Evolutionary conservation across 2,113 vertebrate genomes (phyloP), one percentile per base, ranked within the genome.

Genomic region (Cryptotis parvus): DNA sequence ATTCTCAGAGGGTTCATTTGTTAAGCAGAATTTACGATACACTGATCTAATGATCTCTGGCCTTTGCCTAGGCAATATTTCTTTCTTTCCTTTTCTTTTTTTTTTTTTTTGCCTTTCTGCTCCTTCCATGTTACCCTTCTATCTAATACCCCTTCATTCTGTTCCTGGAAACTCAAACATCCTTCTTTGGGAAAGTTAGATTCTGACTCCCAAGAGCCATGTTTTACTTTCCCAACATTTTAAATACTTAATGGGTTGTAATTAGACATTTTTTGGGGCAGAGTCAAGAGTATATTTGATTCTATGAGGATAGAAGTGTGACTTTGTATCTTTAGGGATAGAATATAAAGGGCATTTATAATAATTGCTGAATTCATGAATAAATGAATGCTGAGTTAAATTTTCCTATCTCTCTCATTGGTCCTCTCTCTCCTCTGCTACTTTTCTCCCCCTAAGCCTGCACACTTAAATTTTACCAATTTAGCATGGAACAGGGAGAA

Each of bases 401-500:
- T 37, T 86, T 84, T 49, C 41, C 26, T 72, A 6, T 37, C 22
- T 72, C 7, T 39, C 37, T 45, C 31, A 10, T n/a, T 37, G 31
- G 43, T 55, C 37, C 24, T 76, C n/a, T 41, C 9, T 33, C 20
- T 16, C 2, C 31, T 55, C 80, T 68, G 61, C 37, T 61, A 18
- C 27, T 55, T 63, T 2, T 26, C 41, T 12, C 41, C 15, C 41
- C 39, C 66, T 3, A 37, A 15, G 0, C 0, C 1, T 8, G 77
- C 39, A 74, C 9, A 0, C 39, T 82, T 49, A 33, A 16, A 69
- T 18, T 89, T 92, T 39, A 6, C 16, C 5, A 20, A 0, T 72
- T 88, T 85, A 93, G 45, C 90, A 85, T 94, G 94, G 88, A 75
- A 76, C 92, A 82, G 92, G 93, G 72, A 83, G 39, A 72, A 63